These are phyloP conservation scores for Pseudorhiza aurosa DNA, from an alignment of 30 jellyfish, hydroid and myxozoan species.

Conservation along the genomic window DNA sequence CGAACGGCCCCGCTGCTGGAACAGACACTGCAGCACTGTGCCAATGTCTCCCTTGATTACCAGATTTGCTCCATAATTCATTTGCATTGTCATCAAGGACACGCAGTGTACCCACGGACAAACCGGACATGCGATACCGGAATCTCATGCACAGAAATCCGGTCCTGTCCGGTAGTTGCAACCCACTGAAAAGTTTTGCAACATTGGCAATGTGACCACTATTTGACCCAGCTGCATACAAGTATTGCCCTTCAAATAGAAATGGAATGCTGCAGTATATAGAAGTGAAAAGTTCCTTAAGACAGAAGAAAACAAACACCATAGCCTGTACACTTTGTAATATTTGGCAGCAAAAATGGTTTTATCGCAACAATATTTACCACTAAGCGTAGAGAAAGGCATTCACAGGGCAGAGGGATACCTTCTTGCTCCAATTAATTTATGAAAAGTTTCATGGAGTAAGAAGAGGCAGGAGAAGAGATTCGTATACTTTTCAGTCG, in stretches of 20 bases:
- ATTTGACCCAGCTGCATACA: not conserved
- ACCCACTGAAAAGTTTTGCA: conserved; percentile 6
- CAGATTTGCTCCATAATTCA: conserved; percentile 66
- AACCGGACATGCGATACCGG: conserved; percentile 77
- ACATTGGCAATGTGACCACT: not conserved
- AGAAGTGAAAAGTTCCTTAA: too few relatives aligned
- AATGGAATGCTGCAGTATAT: too few relatives aligned
- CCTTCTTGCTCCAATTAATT: too few relatives aligned
- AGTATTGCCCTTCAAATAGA: not conserved
- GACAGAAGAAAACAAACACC: too few relatives aligned
- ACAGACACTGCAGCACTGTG: conserved; percentile 29
- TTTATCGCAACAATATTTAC: too few relatives aligned
- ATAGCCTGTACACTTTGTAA: too few relatives aligned
- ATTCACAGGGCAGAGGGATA: too few relatives aligned
- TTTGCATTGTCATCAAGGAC: not conserved
- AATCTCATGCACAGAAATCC: conserved; percentile 46
- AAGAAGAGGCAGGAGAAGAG: too few relatives aligned
- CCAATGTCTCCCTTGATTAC: conserved; percentile 69
- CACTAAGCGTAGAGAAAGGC: too few relatives aligned
- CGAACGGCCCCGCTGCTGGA: not conserved
- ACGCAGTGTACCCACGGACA: conserved; percentile 46
- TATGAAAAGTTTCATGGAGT: too few relatives aligned
- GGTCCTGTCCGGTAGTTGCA: not conserved
- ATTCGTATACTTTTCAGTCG: too few relatives aligned
- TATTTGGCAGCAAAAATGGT: too few relatives aligned